Percentiles rank a stretch among this genome's conserved stretches.
phyloP scores from a whole-genome alignment of 1,140 invertebrate genomes.

The Pseudomyrmex gracilis region DNA sequence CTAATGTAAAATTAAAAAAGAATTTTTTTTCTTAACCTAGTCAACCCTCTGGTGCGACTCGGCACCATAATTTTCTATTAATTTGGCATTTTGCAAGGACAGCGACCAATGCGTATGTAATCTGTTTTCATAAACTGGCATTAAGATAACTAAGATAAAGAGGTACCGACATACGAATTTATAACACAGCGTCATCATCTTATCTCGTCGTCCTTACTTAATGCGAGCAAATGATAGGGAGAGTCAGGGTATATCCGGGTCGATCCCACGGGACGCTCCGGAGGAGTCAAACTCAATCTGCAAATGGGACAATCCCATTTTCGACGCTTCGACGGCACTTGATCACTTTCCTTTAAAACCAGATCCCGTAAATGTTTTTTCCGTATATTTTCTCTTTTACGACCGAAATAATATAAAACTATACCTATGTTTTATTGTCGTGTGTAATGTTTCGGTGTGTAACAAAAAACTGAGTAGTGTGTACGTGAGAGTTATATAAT shows the following conservation, averaged over 20 bases:
- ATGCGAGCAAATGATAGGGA: slow-evolving; percentile 35
- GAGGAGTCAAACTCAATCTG: slow-evolving; percentile 68
- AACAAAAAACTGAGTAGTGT: too few species aligned
- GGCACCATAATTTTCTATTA: slow-evolving; percentile 4
- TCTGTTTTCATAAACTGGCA: slow-evolving; percentile 52
- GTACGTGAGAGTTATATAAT: too few species aligned
- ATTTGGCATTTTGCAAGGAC: not conserved
- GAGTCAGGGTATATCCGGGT: slow-evolving; percentile 42
- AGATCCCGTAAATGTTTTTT: slow-evolving; percentile 16
- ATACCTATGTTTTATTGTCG: slow-evolving; percentile 30
- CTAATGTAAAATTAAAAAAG: too few species aligned
- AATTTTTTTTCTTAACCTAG: too few species aligned
- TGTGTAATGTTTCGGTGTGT: not conserved
- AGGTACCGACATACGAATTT: slow-evolving; percentile 68
- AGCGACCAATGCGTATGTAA: not conserved
- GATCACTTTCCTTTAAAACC: slow-evolving; percentile 46
- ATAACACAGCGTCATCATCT: slow-evolving; percentile 64
- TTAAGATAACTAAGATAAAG: slow-evolving; percentile 67
- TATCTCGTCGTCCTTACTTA: slow-evolving; percentile 55
- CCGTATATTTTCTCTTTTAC: slow-evolving; percentile 52
- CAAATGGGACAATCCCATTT: slow-evolving; percentile 69
- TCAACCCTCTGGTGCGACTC: not conserved
- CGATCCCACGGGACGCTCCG: slow-evolving; percentile 7
- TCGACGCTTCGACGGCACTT: slow-evolving; percentile 56
- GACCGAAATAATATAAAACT: slow-evolving; percentile 22